Percentiles rank a stretch among this genome's conserved stretches.
phyloP scores from a whole-genome alignment of 2,888 invertebrate genomes.

The Xestia sexstrigata region DNA sequence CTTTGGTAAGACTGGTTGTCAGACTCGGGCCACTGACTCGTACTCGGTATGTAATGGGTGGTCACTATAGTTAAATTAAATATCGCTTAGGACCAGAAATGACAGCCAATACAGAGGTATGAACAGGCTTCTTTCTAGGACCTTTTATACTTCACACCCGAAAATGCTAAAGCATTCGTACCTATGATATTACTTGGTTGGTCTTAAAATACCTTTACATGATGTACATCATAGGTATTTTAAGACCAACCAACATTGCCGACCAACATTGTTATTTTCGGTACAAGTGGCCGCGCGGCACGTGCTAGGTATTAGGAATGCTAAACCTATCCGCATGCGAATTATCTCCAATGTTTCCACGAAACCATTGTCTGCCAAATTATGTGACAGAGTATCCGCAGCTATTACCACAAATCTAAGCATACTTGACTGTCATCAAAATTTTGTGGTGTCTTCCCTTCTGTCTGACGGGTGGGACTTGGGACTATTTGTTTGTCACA shows the following conservation, averaged over 20 bases:
- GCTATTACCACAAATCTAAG: slow-evolving; percentile 13
- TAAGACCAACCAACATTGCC: no score
- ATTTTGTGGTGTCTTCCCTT: not conserved
- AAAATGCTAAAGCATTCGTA: not conserved
- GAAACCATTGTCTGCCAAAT: slow-evolving; percentile 51
- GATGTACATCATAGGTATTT: no score
- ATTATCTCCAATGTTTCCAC: slow-evolving; percentile 48
- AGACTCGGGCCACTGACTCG: no score
- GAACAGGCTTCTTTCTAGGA: not conserved
- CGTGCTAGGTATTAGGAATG: slow-evolving; percentile 56
- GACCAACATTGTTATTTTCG: slow-evolving; percentile 44
- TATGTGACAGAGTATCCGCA: slow-evolving; percentile 21
- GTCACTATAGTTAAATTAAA: not conserved
- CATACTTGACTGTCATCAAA: not conserved
- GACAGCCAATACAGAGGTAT: not conserved
- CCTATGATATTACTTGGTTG: not conserved
- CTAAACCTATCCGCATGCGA: slow-evolving; percentile 51
- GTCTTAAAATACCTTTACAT: slow-evolving; percentile 22
- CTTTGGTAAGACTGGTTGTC: no score
- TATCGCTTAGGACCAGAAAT: not conserved
- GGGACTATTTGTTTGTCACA: not conserved
- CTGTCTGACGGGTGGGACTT: no score
- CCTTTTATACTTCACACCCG: not conserved
- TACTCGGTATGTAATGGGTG: no score
- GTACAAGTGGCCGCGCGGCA: slow-evolving; percentile 35